Evolutionary conservation across 2,888 invertebrate species (phyloP), one percentile per base, ranked within the genome.

Genomic region (Drosophila macrospina): DNA sequence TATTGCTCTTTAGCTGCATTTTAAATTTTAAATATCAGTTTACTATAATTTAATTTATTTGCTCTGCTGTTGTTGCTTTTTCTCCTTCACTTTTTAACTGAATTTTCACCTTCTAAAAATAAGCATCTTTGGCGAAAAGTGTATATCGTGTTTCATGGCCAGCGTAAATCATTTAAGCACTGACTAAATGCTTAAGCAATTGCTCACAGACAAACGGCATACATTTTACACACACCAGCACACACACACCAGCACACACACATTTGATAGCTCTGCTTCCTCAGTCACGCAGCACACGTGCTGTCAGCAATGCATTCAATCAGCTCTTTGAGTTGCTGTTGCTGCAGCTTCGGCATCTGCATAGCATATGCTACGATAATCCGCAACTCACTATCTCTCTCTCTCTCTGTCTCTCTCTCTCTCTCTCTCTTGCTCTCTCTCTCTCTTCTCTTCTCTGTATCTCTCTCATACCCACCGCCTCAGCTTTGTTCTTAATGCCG

Each of bases 81-180:
- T n/a, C n/a, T n/a, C n/a, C n/a, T n/a, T n/a, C 44, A 24, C n/a
- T n/a, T n/a, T n/a, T n/a, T 47, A 74, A 65, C 57, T 74, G 65
- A 28, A 13, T 36, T 69, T 60, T 26, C 32, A 32, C 42, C 36
- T 59, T 52, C 71, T 74, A 74, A 60, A 62, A 70, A 74, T 74
- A 74, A 52, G 20, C 44, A 41, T 51, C 42, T 37, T 52, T 20
- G 20, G 48, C 65, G 15, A 20, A 47, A 62, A 63, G n/a, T 30
- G 52, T 48, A 67, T 74, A 74, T 74, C 63, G 32, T 16, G 39
- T 75, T 74, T 66, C 74, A 66, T 41, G 61, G 69, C 57, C 74
- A 57, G 47, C 24, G 42, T 37, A 66, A 61, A 51, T 45, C 51
- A 41, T 56, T 62, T 24, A 63, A 62, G 51, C 47, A 42, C 56